Evolutionary conservation across 2,888 invertebrate genomes (phyloP), one percentile per base, ranked within the genome.

Genomic region (Aspidapion aeneum): DNA sequence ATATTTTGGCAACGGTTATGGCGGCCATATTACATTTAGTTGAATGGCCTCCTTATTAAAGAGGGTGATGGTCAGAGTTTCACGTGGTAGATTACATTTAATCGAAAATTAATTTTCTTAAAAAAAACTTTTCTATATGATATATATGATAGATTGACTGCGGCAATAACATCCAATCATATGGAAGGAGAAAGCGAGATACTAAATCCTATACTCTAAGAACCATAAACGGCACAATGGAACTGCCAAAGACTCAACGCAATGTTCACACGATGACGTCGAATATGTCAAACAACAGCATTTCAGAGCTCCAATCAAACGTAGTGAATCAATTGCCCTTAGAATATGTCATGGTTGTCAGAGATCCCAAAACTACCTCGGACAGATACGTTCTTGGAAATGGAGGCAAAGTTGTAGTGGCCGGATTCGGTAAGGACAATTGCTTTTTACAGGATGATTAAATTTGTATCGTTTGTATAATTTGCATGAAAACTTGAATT

Each of bases 381-480:
- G 89, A 90, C 73, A 86, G 86, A 21, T 80, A 89, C 21, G 82
- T 89, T 17, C 83, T 86, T 57, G 89, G 88, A 1, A 89, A 82
- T 75, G 80, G 80, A 55, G 78, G 83, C 21, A 83, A 83, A 56
- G 77, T 86, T 58, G 71, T 86, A 35, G 81, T 86, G n/a, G 83
- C 85, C 2, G 85, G 83, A 56, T 82, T 82, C 67, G 84, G 85
- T 86, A 76, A 78, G 76, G 52, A 50, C 18, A 51, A 20, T 52
- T n/a, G n/a, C n/a, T n/a, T n/a, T 57, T 55, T 51, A 21, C 7
- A 20, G 1, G 18, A 35, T n/a, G n/a, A n/a, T n/a, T n/a, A n/a
- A n/a, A n/a, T n/a, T n/a, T n/a, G n/a, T 21, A n/a, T n/a, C n/a
- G n/a, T n/a, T n/a, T n/a, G n/a, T n/a, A n/a, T n/a, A n/a, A n/a